Percentiles rank a stretch among this genome's conserved stretches.
These are phyloP conservation scores for Anarsia innoxiella DNA, from an alignment of 2,888 invertebrate genomes.

Conservation along the genomic window DNA sequence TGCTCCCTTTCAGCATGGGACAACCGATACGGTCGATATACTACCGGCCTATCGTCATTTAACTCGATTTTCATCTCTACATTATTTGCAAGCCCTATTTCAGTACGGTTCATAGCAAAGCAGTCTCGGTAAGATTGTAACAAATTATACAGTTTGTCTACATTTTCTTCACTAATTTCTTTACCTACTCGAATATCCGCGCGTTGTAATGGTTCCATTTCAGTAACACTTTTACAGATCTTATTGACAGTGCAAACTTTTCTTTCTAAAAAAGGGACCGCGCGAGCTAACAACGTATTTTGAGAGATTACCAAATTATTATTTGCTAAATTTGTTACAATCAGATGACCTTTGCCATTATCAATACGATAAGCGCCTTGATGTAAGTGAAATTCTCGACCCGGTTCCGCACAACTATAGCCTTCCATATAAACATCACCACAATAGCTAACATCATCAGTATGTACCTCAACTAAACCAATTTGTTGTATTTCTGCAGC, in stretches of 20 bases:
- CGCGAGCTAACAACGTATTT: background rate
- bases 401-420: slow-evolving; percentile 11
- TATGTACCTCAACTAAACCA: slow-evolving; percentile 4
- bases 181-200: background rate
- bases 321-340: slow-evolving; percentile 7
- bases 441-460: slow-evolving; percentile 9
- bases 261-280: background rate
- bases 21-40: slow-evolving; percentile 22
- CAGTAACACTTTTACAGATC: background rate
- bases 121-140: slow-evolving; percentile 7
- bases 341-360: slow-evolving; percentile 13
- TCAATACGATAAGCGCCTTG: slow-evolving; percentile 14
- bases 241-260: background rate
- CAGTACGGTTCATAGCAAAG: slow-evolving; percentile 8
- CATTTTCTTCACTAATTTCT: background rate
- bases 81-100: slow-evolving; percentile 16
- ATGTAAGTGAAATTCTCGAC: slow-evolving; percentile 14
- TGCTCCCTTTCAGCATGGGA: slow-evolving; percentile 15
- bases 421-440: slow-evolving; percentile 18
- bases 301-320: background rate
- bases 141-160: background rate
- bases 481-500: slow-evolving; percentile 2
- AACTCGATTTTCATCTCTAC: slow-evolving; percentile 18
- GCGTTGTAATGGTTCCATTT: background rate
- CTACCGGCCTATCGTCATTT: slow-evolving; percentile 17